These are phyloP conservation scores for Phoenicopterus ruber DNA, from an alignment of 2,113 vertebrate genomes.

Conservation along the genomic window DNA sequence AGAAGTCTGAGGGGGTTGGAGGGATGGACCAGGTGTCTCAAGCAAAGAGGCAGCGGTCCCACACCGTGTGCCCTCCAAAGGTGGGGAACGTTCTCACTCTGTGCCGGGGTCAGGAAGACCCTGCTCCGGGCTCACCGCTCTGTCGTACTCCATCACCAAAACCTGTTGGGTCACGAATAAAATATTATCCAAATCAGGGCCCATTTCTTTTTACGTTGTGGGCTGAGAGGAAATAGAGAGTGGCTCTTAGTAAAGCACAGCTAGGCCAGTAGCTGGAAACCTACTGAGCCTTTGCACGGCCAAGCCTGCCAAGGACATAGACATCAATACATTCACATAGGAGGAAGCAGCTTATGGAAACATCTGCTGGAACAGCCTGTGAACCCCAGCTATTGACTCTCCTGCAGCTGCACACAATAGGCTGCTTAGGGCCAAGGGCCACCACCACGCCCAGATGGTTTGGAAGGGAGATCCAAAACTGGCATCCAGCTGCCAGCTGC, in stretches of 20 bases:
- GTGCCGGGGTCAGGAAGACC: not conserved
- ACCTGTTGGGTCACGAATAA: not conserved
- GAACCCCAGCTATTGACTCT: not conserved
- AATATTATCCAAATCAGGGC: not conserved
- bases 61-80: accelerated
- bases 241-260: not conserved
- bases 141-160: not conserved
- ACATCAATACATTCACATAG: not conserved
- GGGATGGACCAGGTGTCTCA: not conserved
- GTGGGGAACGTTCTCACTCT: not conserved
- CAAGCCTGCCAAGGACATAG: not conserved
- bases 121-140: not conserved
- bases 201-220: not conserved
- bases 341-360: not conserved
- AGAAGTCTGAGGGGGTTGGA: not conserved
- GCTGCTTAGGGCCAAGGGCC: not conserved
- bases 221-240: not conserved
- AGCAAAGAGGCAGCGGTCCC: accelerated
- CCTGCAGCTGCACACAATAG: not conserved
- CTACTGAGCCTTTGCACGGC: not conserved
- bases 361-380: not conserved
- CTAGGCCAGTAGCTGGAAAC: not conserved
- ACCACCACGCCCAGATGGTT: accelerated
- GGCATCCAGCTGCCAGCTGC: not conserved
- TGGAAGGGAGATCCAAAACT: not conserved